phyloP scores from a whole-genome alignment of 2,113 vertebrate genomes.

The Odontesthes bonariensis region DNA sequence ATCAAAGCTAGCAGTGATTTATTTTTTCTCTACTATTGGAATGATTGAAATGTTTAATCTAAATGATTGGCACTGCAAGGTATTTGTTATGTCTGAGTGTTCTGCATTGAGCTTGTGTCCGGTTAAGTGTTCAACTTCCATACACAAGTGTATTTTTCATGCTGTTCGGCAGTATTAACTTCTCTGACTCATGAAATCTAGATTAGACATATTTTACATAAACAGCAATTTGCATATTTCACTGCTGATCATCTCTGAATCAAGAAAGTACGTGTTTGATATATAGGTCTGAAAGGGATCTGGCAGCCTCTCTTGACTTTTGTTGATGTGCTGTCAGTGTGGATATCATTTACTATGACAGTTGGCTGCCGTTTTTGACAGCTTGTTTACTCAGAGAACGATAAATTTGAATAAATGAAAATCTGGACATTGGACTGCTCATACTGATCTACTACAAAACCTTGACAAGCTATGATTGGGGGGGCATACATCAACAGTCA shows the following conservation, averaged over 20 bases:
- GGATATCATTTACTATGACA: slow-evolving; percentile 30
- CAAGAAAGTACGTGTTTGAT: neutral
- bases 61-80: neutral
- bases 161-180: neutral
- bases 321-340: slow-evolving; percentile 16
- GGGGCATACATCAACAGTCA: neutral
- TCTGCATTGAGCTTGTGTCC: slow-evolving; percentile 5
- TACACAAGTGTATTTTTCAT: neutral
- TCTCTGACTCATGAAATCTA: neutral
- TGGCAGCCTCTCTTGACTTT: slow-evolving; percentile 29
- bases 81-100: neutral
- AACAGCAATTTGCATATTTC: neutral
- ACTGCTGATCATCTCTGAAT: slow-evolving; percentile 11
- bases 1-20: neutral
- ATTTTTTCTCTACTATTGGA: neutral
- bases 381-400: slow-evolving; percentile 4
- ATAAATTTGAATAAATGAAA: slow-evolving; percentile 26
- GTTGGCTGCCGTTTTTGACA: slow-evolving; percentile 48
- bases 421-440: neutral
- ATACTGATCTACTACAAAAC: neutral
- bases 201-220: slow-evolving; percentile 1
- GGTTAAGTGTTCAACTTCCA: neutral
- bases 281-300: slow-evolving; percentile 20
- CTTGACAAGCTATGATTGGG: neutral
- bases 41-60: neutral